phyloP scores from a whole-genome alignment of 2,797 vertebrate genomes.

The Melanotaenia pygmaea region DNA sequence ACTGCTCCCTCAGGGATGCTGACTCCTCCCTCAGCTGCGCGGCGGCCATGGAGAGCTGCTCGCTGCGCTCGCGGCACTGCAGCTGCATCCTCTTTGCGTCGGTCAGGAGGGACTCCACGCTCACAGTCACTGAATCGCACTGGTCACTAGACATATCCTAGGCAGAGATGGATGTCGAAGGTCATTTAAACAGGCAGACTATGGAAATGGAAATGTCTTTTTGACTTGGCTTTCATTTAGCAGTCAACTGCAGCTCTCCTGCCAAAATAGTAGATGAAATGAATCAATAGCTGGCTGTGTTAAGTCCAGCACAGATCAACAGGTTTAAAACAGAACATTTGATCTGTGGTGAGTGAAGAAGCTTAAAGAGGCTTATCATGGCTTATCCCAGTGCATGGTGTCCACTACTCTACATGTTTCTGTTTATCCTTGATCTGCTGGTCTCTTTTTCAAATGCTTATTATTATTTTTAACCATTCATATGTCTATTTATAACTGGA shows the following conservation, averaged over 20 bases:
- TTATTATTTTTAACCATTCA: not conserved
- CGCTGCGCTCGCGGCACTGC: slow-evolving; percentile 74
- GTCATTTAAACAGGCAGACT: slow-evolving; percentile 9
- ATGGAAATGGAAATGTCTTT: not conserved
- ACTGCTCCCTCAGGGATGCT: slow-evolving; percentile 68
- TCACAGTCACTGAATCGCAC: slow-evolving; percentile 74
- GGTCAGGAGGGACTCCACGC: slow-evolving; percentile 79
- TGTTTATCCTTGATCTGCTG: slow-evolving; percentile 3
- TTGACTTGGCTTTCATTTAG: slow-evolving; percentile 22
- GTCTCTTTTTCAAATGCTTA: not conserved
- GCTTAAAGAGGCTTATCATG: slow-evolving; percentile 72
- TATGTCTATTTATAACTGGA: not conserved
- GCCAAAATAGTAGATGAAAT: slow-evolving; percentile 43
- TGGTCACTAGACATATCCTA: slow-evolving; percentile 79
- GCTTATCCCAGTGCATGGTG: slow-evolving; percentile 48
- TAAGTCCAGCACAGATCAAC: slow-evolving; percentile 48
- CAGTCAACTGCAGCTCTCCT: slow-evolving; percentile 1
- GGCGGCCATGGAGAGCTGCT: slow-evolving; percentile 68
- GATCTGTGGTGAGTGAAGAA: slow-evolving; percentile 62
- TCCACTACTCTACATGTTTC: slow-evolving; percentile 24
- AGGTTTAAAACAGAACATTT: slow-evolving; percentile 59
- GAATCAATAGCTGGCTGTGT: slow-evolving; percentile 39
- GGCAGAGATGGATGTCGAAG: slow-evolving; percentile 20
- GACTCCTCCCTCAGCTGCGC: slow-evolving; percentile 75
- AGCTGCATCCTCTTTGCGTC: slow-evolving; percentile 77